Evolutionary conservation across 2,888 invertebrate species (phyloP).

Genomic region (Orthonychiurus folsomi): DNA sequence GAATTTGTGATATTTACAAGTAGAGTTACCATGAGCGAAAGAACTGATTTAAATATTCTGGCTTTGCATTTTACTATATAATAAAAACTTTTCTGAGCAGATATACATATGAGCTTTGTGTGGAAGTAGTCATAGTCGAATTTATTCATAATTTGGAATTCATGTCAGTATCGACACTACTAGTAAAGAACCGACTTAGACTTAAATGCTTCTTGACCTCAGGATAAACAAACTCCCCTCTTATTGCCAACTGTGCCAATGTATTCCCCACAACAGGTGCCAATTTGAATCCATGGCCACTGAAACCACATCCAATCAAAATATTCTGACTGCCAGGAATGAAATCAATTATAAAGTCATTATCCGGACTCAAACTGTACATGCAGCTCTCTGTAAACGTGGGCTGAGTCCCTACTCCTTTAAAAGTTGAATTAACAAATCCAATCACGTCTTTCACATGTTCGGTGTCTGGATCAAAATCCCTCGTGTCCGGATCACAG

Average conservation of each 20-base stretch:
- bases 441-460: slow-evolving; percentile 20
- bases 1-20: no score
- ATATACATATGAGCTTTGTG: no score
- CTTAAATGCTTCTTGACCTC: slow-evolving; percentile 18
- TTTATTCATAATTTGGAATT: neutral
- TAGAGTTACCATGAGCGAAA: no score
- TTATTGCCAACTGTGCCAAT: slow-evolving; percentile 21
- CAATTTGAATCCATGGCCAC: slow-evolving; percentile 38
- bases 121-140: no score
- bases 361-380: slow-evolving; percentile 31
- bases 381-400: slow-evolving; percentile 35
- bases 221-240: slow-evolving; percentile 18
- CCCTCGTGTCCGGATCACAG: slow-evolving; percentile 25
- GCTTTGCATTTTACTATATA: no score
- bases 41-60: no score
- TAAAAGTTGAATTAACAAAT: slow-evolving; percentile 24
- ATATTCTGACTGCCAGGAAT: slow-evolving; percentile 18
- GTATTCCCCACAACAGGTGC: slow-evolving; percentile 27
- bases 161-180: no score
- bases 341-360: slow-evolving; percentile 31
- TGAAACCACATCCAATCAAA: slow-evolving; percentile 31
- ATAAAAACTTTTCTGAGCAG: no score
- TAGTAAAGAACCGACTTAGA: slow-evolving; percentile 9
- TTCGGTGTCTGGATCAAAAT: slow-evolving; percentile 20
- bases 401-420: slow-evolving; percentile 21